A percentile compares a stretch with the other conserved stretches of the same genome.
These are phyloP conservation scores for Hippoglossus stenolepis DNA, from an alignment of 2,113 vertebrate species.

Conservation along the genomic window DNA sequence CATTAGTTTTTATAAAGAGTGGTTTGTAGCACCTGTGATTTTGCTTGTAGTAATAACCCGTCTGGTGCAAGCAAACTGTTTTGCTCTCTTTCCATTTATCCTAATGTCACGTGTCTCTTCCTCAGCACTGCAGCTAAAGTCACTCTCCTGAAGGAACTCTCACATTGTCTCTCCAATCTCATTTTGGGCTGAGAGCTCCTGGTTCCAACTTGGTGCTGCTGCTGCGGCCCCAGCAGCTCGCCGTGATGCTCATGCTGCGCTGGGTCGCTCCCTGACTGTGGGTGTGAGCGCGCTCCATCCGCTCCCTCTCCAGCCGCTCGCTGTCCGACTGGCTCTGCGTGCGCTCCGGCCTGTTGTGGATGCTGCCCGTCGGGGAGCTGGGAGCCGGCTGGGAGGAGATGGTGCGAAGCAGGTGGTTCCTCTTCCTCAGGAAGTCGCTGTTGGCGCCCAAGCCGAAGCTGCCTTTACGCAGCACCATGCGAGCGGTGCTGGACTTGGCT, in stretches of 20 bases:
- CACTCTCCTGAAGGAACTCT: background rate
- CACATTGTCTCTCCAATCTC: constrained; percentile 13
- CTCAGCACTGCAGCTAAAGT: constrained; percentile 29
- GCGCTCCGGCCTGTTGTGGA: constrained; percentile 86
- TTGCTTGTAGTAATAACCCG: constrained; percentile 40
- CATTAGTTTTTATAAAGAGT: constrained; percentile 44
- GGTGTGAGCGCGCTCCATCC: constrained; percentile 83
- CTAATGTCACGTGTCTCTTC: constrained; percentile 7
- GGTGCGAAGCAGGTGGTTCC: constrained; percentile 95
- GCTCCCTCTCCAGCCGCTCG: constrained; percentile 80
- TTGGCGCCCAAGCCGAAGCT: constrained; percentile 95
- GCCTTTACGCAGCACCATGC: constrained; percentile 96
- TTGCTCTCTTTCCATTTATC: constrained; percentile 23
- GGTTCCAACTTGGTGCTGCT: constrained; percentile 85
- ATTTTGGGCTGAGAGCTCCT: constrained; percentile 74
- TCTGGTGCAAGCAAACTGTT: constrained; percentile 38
- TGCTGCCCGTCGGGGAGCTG: constrained; percentile 83
- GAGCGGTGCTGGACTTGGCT: constrained; percentile 91
- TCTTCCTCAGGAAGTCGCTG: constrained; percentile 94
- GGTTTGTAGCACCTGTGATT: constrained; percentile 64
- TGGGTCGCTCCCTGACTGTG: constrained; percentile 65
- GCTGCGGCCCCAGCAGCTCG: constrained; percentile 92
- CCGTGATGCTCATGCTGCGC: constrained; percentile 92
- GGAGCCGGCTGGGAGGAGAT: constrained; percentile 93
- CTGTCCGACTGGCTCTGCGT: constrained; percentile 90